A percentile compares a stretch with the other conserved stretches of the same genome.
These are phyloP conservation scores for Thecophora atra DNA, from an alignment of 2,888 invertebrate species.

Conservation along the genomic window DNA sequence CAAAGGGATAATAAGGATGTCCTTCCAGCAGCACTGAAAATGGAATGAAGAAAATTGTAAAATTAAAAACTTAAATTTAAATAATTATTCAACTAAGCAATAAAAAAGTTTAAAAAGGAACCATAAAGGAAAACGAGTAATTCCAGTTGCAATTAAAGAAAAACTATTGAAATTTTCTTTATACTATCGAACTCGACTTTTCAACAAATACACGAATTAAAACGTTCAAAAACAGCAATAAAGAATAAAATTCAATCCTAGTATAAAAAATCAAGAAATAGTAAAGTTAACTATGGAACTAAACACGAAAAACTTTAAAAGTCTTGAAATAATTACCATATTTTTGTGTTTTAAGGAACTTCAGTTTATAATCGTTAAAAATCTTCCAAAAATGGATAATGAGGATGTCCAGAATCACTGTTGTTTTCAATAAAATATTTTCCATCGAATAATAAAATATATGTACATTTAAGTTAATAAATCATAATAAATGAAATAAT, in stretches of 20 bases:
- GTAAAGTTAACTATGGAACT: background rate
- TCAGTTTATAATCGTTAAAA: conserved; percentile 50
- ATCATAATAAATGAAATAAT: background rate
- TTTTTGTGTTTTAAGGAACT: conserved; percentile 3
- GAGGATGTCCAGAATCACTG: conserved; percentile 64
- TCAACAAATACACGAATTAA: too few relatives aligned
- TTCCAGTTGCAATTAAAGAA: too few relatives aligned
- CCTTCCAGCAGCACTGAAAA: conserved; percentile 69
- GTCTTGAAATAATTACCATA: conserved; percentile 9
- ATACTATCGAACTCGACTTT: too few relatives aligned
- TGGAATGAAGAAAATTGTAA: conserved; percentile 32
- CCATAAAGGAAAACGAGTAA: background rate
- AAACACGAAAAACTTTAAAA: background rate
- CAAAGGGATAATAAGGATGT: conserved; percentile 73
- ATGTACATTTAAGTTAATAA: conserved; percentile 17
- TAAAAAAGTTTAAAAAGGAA: background rate
- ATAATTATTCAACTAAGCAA: background rate
- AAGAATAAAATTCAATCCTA: background rate
- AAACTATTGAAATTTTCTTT: too few relatives aligned
- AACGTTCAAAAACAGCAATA: too few relatives aligned
- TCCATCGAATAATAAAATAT: conserved; percentile 37
- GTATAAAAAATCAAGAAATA: too few relatives aligned
- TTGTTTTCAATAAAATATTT: conserved; percentile 28
- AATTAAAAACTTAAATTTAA: too few relatives aligned
- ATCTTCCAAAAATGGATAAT: conserved; percentile 68